Conservation (phyloP, 2,888 invertebrate species). For the Prostheceraeus crozeri region DNA sequence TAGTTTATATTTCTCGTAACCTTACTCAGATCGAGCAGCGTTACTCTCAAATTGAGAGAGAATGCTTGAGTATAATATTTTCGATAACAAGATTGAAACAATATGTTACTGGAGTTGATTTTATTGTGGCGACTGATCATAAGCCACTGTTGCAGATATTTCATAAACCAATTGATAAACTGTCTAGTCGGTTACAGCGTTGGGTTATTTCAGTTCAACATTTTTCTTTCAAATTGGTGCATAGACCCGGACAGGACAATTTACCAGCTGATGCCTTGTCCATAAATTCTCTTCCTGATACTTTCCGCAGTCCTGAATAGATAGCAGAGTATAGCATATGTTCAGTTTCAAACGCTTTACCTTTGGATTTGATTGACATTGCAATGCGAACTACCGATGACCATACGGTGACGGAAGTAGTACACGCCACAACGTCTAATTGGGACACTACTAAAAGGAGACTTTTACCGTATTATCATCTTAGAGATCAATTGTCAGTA, state of each 20-base stretch:
- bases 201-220: not conserved
- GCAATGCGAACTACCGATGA: too few species aligned
- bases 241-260: not conserved
- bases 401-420: too few species aligned
- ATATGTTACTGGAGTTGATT: not conserved
- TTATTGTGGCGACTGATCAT: constrained; percentile 3
- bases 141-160: not conserved
- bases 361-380: not conserved
- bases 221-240: not conserved
- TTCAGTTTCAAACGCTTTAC: not conserved
- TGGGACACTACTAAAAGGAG: too few species aligned
- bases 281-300: not conserved
- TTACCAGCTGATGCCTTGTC: constrained; percentile 6
- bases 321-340: constrained; percentile 5
- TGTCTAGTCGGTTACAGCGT: constrained; percentile 7
- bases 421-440: too few species aligned
- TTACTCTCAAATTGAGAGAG: constrained; percentile 17
- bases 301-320: not conserved
- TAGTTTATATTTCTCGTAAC: not conserved
- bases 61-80: not conserved
- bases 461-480: too few species aligned
- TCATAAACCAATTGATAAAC: constrained; percentile 5
- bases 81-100: not conserved
- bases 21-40: not conserved
- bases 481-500: too few species aligned